phyloP scores from a whole-genome alignment of 2,888 invertebrate genomes.

The Diarsia mendica region DNA sequence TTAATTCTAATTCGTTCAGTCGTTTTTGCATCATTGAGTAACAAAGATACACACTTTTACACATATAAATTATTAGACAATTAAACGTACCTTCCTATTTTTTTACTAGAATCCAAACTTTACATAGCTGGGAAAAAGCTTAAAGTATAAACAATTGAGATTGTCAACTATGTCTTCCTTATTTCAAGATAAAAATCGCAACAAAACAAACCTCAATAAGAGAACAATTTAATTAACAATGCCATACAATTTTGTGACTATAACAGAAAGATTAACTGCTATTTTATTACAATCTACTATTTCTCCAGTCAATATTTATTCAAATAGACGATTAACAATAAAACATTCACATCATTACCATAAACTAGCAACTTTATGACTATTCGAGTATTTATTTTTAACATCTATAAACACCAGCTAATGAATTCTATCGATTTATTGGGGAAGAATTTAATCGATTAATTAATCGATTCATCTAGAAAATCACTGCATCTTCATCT shows the following conservation, averaged over 20 bases:
- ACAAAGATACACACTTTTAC: too few relatives aligned
- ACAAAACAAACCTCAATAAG: constrained; percentile 2
- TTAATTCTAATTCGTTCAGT: too few relatives aligned
- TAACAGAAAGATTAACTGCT: constrained; percentile 14
- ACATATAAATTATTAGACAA: not conserved
- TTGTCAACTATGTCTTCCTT: constrained; percentile 7
- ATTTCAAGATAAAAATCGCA: constrained; percentile 12
- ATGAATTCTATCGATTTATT: constrained; percentile 25
- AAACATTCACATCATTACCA: constrained; percentile 25
- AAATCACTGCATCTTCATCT: constrained; percentile 49
- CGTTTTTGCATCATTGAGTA: too few relatives aligned
- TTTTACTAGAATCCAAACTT: not conserved
- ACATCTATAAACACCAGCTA: not conserved
- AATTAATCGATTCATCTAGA: constrained; percentile 42
- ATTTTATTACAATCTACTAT: constrained; percentile 21
- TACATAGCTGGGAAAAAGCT: not conserved
- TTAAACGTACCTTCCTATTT: not conserved
- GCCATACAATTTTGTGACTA: constrained; percentile 6
- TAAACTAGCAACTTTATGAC: constrained; percentile 30
- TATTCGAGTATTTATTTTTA: constrained; percentile 5
- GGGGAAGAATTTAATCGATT: constrained; percentile 26
- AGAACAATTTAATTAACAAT: constrained; percentile 1
- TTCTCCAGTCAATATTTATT: constrained; percentile 19
- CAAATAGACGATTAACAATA: constrained; percentile 21
- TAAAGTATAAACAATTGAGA: constrained; percentile 4